phyloP scores from a whole-genome alignment of 1,140 invertebrate genomes.

The Drosophila elegans region DNA sequence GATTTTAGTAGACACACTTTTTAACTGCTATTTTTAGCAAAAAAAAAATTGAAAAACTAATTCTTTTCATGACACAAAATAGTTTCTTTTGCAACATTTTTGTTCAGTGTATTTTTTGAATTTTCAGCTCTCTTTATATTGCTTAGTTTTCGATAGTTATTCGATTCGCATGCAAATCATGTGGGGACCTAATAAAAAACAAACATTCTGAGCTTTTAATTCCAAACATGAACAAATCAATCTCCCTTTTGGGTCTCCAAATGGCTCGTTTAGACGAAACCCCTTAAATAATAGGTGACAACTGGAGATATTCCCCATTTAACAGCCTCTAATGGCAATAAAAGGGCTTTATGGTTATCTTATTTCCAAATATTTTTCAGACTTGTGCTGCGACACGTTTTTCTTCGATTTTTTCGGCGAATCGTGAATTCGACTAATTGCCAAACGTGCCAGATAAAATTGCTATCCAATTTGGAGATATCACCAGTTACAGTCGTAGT shows the following conservation, averaged over 20 bases:
- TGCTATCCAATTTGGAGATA: constrained; percentile 3
- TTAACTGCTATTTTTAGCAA: too few relatives aligned
- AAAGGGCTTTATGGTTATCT: constrained; percentile 15
- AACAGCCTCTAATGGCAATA: neutral
- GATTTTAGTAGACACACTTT: too few relatives aligned
- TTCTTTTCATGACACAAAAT: too few relatives aligned
- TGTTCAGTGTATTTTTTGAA: neutral
- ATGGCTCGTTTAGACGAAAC: constrained; percentile 4
- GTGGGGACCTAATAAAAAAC: neutral
- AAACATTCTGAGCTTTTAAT: constrained; percentile 32
- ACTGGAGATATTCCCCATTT: constrained; percentile 1
- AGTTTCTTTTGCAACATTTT: neutral
- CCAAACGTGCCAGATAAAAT: constrained; percentile 39
- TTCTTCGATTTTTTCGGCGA: neutral
- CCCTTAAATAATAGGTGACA: constrained; percentile 6
- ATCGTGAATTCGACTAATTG: constrained; percentile 22
- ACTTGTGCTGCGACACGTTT: constrained; percentile 2
- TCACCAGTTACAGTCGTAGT: neutral
- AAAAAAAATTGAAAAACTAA: too few relatives aligned
- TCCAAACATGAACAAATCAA: constrained; percentile 40
- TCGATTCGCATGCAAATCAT: constrained; percentile 10
- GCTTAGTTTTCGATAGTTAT: constrained; percentile 10
- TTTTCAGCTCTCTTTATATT: neutral
- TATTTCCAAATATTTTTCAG: neutral
- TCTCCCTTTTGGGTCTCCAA: constrained; percentile 19